Base-by-base conservation (phyloP, 2,797 vertebrate species). In the Dendrocincla tyrannina region DNA sequence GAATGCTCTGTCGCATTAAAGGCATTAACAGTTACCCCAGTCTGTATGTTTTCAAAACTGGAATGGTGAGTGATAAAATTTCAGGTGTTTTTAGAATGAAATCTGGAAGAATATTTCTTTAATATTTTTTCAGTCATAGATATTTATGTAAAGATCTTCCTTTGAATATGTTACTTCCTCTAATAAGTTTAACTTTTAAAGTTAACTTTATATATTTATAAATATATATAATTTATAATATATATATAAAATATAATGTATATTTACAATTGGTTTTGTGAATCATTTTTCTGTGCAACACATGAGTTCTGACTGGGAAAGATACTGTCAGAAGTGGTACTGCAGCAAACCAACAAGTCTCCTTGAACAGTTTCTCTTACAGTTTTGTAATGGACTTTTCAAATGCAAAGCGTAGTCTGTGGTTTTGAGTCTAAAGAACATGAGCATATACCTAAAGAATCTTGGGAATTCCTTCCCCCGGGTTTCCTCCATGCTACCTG, bases 11-110 rank as follows among this genome's bases (percentile, higher is more conserved):
- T 94, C 97, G 99, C 93, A 99, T 98, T 91, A 99, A 98, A 96
- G 99, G 99, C 62, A 98, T 99, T 96, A 99, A 95, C 97, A 99
- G 99, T 93, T 99, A 99, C 84, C 99, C 99, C 47, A 99, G 99
- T 80, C 98, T 99, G 63, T 98, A 98, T 27, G 69, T 99, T 33
- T 99, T 98, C 97, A 98, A 98, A 97, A 97, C 98, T 59, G 98
- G 98, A 97, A 98, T 98, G 98, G 99, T 99, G 95, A 98, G 98
- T 88, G n/a, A 32, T 76, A 59, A 76, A 25, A 53, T 11, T 70
- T 77, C 3, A 87, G 8, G 10, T 0, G 0, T 50, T 88, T 87
- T 91, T 35, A 77, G 44, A 67, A 39, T 52, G 30, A 88, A 88
- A 64, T 68, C 10, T 60, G 30, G 35, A 81, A 41, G 42, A 59